Evolutionary conservation across 1,140 invertebrate species (phyloP), one percentile per base, ranked within the genome.

Genomic region (Danaus melanippus): DNA sequence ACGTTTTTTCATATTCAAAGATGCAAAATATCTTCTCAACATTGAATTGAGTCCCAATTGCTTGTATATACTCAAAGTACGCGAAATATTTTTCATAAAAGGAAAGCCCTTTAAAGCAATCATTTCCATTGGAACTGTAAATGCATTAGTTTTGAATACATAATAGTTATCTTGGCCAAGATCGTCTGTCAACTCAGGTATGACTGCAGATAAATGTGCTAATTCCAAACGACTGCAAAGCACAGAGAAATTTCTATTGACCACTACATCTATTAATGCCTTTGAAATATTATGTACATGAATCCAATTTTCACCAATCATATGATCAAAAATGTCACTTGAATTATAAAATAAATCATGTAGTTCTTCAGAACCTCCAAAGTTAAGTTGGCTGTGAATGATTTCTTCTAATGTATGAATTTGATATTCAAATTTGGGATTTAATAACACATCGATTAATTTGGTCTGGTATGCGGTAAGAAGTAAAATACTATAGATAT

Each of bases 381-480:
- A 71, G 50, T 75, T 74, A 12, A 89, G 71, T n/a, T 70, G 77
- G 21, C 76, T 84, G 0, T 71, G 70, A 9, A 88, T 52, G 4
- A 89, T 66, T 53, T 90, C 87, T 41, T 84, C 53, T 4, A 89
- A 59, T 0, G 75, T 79, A 40, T 87, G 69, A 10, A 90, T 80
- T 67, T 90, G 88, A 53, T 86, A 67, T 42, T 88, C 69, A 41
- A 70, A 81, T n/a, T 76, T 75, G 0, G 89, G 87, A 58, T 87
- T 76, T 42, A 86, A 87, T 15, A 90, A 79, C 0, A 89, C 86
- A 17, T 71, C 69, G 10, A 90, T 89, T 48, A 90, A 67, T 65
- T 89, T 88, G 0, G 88, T 88, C 41, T 89, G 83, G 61, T 89
- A 90, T 0, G 80, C 83, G 6, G 87, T 85, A 15, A 87, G 67